Conservation (phyloP, 2,888 invertebrate genomes). For the Melipona bicolor region DNA sequence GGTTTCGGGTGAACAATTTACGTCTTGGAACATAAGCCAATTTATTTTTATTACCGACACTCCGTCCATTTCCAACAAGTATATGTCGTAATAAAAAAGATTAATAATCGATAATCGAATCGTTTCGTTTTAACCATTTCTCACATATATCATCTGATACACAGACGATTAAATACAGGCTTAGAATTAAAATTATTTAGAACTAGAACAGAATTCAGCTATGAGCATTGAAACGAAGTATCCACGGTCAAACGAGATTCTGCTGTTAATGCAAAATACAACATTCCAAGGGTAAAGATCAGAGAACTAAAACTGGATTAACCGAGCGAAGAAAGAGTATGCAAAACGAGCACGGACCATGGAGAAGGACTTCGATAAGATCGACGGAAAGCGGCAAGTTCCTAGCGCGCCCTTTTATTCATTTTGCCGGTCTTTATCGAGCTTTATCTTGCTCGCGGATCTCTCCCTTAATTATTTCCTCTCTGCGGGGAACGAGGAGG, state of each 20-base stretch:
- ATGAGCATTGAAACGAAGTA: background rate
- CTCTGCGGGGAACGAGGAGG: slow-evolving; percentile 73
- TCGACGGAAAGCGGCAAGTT: slow-evolving; percentile 19
- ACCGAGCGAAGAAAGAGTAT: slow-evolving; percentile 10
- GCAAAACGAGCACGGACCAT: background rate
- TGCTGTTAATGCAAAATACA: background rate
- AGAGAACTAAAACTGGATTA: background rate
- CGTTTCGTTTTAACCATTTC: too few species aligned
- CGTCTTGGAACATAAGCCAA: background rate
- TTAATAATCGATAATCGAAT: too few species aligned
- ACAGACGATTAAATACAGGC: too few species aligned
- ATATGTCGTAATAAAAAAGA: background rate
- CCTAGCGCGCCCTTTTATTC: slow-evolving; percentile 23
- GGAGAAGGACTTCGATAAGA: slow-evolving; percentile 25
- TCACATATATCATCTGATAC: too few species aligned
- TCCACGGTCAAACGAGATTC: background rate
- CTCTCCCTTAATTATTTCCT: slow-evolving; percentile 77
- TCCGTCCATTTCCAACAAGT: background rate
- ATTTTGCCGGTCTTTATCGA: slow-evolving; percentile 49
- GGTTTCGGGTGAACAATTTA: slow-evolving; percentile 33
- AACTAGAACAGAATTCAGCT: background rate
- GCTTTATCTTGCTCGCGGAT: slow-evolving; percentile 64
- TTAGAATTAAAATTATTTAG: too few species aligned
- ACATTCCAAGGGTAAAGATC: background rate
- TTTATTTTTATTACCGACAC: background rate